Base-by-base conservation (phyloP, 2,888 invertebrate species). In the Sepioteuthis lessoniana region DNA sequence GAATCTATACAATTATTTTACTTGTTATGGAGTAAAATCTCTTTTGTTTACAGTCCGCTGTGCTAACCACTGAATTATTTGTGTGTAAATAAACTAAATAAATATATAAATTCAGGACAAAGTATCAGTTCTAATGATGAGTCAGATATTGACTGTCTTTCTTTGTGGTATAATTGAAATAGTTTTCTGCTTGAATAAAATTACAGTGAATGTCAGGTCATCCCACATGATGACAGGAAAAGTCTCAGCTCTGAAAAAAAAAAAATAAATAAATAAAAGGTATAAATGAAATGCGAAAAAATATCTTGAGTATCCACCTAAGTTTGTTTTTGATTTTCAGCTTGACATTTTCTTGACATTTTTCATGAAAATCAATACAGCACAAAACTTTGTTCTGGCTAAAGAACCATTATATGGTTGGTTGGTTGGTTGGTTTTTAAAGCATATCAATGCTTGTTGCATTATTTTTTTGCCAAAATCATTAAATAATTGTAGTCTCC, bases 161-260 rank as follows among this genome's bases (percentile, higher is more conserved):
- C n/a, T 76, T 76, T 76, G 76, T 76, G 76, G n/a, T n/a, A 76
- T 76, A 76, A 76, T 76, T 76, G 76, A 76, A 76, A 76, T 76
- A 76, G n/a, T n/a, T 76, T 76, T 76, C 76, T n/a, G 76, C n/a
- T 76, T 76, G 76, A 35, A n/a, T 76, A 76, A n/a, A 76, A n/a
- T 76, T 76, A 13, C 35, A 0, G 1, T 76, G n/a, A 76, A 4
- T 13, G 13, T 76, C n/a, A 76, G n/a, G 76, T 35, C n/a, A 55
- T 55, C 19, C n/a, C 13, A 16, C 76, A 76, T 3, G 25, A 4
- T n/a, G 76, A 55, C 10, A 76, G 3, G 10, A 76, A 4, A 13
- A 16, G 10, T 1, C n/a, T 35, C 76, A 35, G 16, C n/a, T 76
- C n/a, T 76, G 10, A 2, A n/a, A 28, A 31, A 31, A 28, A 31